phyloP scores from a whole-genome alignment of 1,140 invertebrate genomes.

The Polypedilum vanderplanki region DNA sequence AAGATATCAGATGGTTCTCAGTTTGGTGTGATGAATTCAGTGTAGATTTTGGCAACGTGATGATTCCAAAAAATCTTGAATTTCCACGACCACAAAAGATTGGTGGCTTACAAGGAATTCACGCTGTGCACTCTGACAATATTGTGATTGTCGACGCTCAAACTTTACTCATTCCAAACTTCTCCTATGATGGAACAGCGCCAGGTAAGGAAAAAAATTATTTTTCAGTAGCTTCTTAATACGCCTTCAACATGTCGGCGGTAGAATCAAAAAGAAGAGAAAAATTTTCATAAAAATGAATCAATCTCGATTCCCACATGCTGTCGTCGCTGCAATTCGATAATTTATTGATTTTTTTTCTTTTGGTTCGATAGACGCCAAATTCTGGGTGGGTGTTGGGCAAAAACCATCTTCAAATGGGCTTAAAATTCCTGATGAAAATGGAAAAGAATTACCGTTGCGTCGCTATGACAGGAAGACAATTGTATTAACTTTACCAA shows the following conservation, averaged over 20 bases:
- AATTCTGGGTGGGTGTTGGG: conserved; percentile 83
- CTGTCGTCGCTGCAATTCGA: no score
- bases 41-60: conserved; percentile 84
- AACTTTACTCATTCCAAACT: conserved; percentile 77
- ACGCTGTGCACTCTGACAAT: conserved; percentile 74
- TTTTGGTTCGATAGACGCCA: conserved; percentile 61
- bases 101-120: conserved; percentile 64
- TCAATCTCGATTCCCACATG: no score
- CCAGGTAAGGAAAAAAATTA: conserved; percentile 55
- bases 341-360: conserved; percentile 20
- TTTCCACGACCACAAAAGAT: conserved; percentile 77
- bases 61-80: conserved; percentile 68
- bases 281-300: no score
- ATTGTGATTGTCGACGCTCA: conserved; percentile 85
- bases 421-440: conserved; percentile 77
- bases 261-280: no score
- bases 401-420: conserved; percentile 69
- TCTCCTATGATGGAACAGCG: conserved; percentile 82
- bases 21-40: conserved; percentile 85
- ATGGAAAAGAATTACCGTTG: conserved; percentile 72
- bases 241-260: no score
- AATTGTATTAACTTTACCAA: conserved; percentile 76
- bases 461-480: conserved; percentile 74
- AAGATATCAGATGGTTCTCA: conserved; percentile 76
- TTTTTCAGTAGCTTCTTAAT: no score